Conservation (phyloP, 2,113 vertebrate genomes). For the Oncorhynchus gorbuscha region DNA sequence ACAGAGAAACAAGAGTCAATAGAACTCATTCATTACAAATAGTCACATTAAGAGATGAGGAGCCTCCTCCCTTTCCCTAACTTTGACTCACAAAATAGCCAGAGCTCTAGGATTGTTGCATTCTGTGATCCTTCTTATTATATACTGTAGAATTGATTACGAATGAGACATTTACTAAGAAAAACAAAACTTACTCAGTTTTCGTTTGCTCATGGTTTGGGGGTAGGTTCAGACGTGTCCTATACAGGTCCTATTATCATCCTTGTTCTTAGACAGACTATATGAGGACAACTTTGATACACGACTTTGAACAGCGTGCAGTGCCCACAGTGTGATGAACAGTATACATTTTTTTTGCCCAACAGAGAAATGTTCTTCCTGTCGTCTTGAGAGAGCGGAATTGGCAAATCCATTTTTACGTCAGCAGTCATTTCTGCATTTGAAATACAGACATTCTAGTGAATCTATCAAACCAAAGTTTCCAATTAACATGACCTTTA, state of each 20-base stretch:
- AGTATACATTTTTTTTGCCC: not conserved
- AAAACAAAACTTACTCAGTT: conserved; percentile 50
- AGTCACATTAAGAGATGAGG: conserved; percentile 23
- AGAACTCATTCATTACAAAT: conserved; percentile 16
- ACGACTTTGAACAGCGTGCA: too few relatives aligned
- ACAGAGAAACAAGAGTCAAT: conserved; percentile 31
- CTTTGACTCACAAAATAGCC: conserved; percentile 12
- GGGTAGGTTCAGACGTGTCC: not conserved
- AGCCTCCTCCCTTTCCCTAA: conserved; percentile 27
- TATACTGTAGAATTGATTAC: not conserved
- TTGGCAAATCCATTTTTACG: not conserved
- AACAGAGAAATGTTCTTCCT: conserved; percentile 44
- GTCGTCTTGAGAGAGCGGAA: conserved; percentile 43
- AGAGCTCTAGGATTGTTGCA: not conserved
- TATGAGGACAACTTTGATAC: not conserved
- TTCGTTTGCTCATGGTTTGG: conserved; percentile 56
- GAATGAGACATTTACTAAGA: not conserved
- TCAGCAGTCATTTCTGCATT: not conserved
- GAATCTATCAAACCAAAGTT: not conserved
- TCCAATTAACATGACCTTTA: not conserved
- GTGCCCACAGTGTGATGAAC: not conserved
- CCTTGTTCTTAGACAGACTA: not conserved
- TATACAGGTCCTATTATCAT: not conserved
- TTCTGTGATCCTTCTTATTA: not conserved
- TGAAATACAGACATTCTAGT: not conserved